Evolutionary conservation across 2,113 vertebrate genomes (phyloP).

Genomic region (Macaca fascicularis): T2T-MFA8v1.1 NC_088378.1:155266001-155266500

Average conservation of each 20-base stretch:
- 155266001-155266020: neutral
- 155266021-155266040: neutral
- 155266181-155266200: neutral
- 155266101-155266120: neutral
- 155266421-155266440: constrained; percentile 80
- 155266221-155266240: neutral
- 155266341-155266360: neutral
- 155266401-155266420: neutral
- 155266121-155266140: neutral
- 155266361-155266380: constrained; percentile 21
- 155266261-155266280: neutral
- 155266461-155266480: constrained; percentile 75
- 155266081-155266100: neutral
- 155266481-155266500: constrained; percentile 86
- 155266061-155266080: neutral
- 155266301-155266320: neutral
- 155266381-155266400: neutral
- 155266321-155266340: neutral
- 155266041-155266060: neutral
- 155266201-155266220: neutral
- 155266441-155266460: constrained; percentile 79
- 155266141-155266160: neutral
- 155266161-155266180: neutral
- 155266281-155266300: neutral
- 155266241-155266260: neutral